These are phyloP conservation scores for Carterocephalus palaemon DNA, from an alignment of 2,888 invertebrate species.

Conservation along the genomic window DNA sequence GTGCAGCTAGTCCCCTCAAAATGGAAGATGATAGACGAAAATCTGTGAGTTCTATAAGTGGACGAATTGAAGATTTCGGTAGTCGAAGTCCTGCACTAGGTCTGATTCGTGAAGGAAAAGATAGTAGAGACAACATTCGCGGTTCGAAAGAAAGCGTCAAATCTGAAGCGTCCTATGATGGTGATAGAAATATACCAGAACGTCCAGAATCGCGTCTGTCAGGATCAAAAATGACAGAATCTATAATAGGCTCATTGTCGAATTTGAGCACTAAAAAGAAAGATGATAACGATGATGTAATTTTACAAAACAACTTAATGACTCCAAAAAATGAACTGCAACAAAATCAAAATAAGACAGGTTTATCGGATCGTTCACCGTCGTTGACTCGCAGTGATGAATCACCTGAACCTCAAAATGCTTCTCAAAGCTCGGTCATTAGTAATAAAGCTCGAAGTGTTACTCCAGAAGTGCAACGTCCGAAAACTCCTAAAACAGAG, in stretches of 20 bases:
- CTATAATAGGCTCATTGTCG: constrained; percentile 66
- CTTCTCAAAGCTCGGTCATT: constrained; percentile 41
- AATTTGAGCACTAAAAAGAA: constrained; percentile 56
- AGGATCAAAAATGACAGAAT: constrained; percentile 72
- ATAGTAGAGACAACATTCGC: constrained; percentile 65
- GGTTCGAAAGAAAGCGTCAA: constrained; percentile 66
- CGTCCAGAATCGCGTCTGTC: constrained; percentile 70
- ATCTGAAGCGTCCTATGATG: constrained; percentile 58
- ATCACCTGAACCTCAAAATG: constrained; percentile 66
- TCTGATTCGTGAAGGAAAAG: constrained; percentile 70
- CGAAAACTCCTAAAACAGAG: constrained; percentile 64
- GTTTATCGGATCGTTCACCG: constrained; percentile 68
- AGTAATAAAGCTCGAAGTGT: constrained; percentile 50
- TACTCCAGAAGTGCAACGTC: constrained; percentile 57
- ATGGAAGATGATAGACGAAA: constrained; percentile 73
- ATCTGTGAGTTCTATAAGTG: constrained; percentile 71
- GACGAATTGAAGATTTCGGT: constrained; percentile 58
- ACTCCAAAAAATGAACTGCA: constrained; percentile 43
- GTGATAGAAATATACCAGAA: constrained; percentile 49
- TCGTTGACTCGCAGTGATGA: constrained; percentile 73
- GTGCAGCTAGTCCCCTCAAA: constrained; percentile 65
- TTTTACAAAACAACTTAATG: constrained; percentile 53
- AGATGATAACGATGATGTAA: constrained; percentile 71
- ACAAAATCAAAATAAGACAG: constrained; percentile 52
- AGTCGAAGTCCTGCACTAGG: constrained; percentile 64